Base-by-base conservation (phyloP, 1,140 invertebrate genomes). In the Drosophila mauritiana region DNA sequence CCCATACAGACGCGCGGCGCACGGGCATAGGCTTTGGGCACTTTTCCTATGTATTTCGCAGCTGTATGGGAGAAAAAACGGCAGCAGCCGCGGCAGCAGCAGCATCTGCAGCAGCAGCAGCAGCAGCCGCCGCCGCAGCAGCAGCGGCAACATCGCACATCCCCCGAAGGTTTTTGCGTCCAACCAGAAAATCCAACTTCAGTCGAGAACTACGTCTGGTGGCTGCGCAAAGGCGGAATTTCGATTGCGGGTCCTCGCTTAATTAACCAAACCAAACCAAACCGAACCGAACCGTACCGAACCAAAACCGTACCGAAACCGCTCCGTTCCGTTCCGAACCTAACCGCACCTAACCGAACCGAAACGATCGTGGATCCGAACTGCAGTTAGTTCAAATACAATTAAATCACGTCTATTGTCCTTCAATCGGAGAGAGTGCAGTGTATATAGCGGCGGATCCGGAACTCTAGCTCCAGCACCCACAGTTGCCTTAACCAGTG, bases 181-280 rank as follows among this genome's bases (percentile, higher is more conserved):
- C 90, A 91, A 91, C 83, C 85, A 90, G 90, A 91, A 91, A 91
- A 91, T 90, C 80, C 78, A 84, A 91, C 64, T 91, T 91, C 90
- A 91, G 86, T 91, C 86, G 90, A 91, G 88, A 91, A 91, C 83
- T 91, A 91, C 90, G 83, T 91, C 90, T 91, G 64, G 86, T 91
- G 83, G 80, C 90, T 91, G 83, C 88, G 89, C 90, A 85, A 91
- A 91, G 90, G 86, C 83, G 86, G 69, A 85, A 81, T 82, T 82
- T 91, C 78, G 76, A 75, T 91, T 91, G 83, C 90, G 90, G 90
- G 90, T 90, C 77, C 80, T 84, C 73, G 69, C 70, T 78, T 78
- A 78, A 69, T 46, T 62, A 70, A 80, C 79, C 73, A 70, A 79
- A 76, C 68, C 63, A 67, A 61, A 67, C 63, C 58, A 57, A 61